These are phyloP conservation scores for Dermatemys mawii DNA, from an alignment of 2,113 vertebrate genomes.

Conservation along the genomic window DNA sequence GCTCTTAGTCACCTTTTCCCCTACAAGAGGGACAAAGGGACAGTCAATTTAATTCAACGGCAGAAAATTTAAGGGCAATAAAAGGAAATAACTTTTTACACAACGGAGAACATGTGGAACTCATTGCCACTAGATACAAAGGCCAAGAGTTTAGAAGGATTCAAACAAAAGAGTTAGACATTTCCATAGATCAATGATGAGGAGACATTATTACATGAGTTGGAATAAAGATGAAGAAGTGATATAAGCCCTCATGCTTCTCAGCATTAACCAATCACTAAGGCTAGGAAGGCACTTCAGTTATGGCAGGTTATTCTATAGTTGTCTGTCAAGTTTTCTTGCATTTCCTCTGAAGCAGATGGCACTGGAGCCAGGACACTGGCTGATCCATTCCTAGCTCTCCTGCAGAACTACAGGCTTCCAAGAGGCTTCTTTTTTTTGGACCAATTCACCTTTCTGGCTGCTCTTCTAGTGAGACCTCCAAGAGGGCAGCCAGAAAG, in stretches of 20 bases:
- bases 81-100: background rate
- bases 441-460: background rate
- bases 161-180: background rate
- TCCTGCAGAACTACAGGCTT: too few relatives aligned
- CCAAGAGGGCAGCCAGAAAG: background rate
- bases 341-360: background rate
- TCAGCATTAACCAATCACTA: background rate
- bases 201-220: background rate
- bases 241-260: background rate
- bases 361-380: background rate
- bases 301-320: background rate
- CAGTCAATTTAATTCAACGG: background rate
- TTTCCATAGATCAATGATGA: background rate
- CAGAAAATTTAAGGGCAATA: background rate
- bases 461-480: background rate
- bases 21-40: background rate
- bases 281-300: background rate
- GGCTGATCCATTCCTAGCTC: background rate
- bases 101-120: background rate
- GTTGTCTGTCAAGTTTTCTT: background rate
- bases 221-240: background rate
- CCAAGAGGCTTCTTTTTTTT: background rate
- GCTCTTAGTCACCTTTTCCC: too few relatives aligned
- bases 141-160: background rate
- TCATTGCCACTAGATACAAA: background rate